Conservation (phyloP, 1,140 invertebrate species). For the Heliconius congener region DNA sequence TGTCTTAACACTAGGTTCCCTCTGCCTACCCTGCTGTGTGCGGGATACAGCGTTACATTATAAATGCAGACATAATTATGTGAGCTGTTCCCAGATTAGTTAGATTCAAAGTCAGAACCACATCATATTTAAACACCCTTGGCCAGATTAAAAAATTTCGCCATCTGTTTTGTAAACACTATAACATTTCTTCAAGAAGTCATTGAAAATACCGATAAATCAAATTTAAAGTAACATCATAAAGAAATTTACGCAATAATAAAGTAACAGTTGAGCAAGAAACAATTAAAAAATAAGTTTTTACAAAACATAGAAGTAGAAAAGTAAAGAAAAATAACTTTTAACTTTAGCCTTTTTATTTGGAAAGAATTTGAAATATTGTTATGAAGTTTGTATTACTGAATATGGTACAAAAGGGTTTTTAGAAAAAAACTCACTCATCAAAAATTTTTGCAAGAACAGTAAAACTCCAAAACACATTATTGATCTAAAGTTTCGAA, state of each 20-base stretch:
- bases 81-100: no score
- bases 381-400: background rate
- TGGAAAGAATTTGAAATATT: background rate
- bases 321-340: background rate
- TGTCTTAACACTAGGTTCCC: no score
- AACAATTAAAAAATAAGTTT: background rate
- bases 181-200: background rate
- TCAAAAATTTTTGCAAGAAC: background rate
- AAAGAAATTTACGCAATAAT: conserved; percentile 11
- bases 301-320: background rate
- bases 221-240: background rate
- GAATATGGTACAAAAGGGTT: background rate
- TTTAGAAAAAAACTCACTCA: background rate
- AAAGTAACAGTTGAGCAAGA: conserved; percentile 1
- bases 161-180: background rate
- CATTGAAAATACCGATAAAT: conserved; percentile 7
- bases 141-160: no score
- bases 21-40: no score
- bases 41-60: no score
- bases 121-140: no score
- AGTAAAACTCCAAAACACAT: background rate
- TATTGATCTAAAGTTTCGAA: background rate
- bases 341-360: background rate
- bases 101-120: no score
- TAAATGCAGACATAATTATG: no score